Conservation (phyloP, 2,888 invertebrate species). For the Volucella inanis region DNA sequence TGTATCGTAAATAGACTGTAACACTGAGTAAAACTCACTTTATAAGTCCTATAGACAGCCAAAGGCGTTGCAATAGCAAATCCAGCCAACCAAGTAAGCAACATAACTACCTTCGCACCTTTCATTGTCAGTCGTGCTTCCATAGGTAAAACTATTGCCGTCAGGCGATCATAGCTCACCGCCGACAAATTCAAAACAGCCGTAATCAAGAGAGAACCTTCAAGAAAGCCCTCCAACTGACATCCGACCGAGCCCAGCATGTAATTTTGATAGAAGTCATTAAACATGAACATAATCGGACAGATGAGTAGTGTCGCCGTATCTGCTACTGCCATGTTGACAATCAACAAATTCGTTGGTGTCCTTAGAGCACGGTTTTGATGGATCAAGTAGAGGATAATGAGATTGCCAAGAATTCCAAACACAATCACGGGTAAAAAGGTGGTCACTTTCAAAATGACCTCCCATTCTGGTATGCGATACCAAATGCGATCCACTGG, state of each 20-base stretch:
- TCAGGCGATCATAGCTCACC: slow-evolving; percentile 92
- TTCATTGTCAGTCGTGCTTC: slow-evolving; percentile 88
- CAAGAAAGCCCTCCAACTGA: slow-evolving; percentile 89
- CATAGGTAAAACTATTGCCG: slow-evolving; percentile 89
- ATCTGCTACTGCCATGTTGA: slow-evolving; percentile 90
- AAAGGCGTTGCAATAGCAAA: slow-evolving; percentile 87
- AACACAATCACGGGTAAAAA: slow-evolving; percentile 86
- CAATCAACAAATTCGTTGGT: slow-evolving; percentile 89
- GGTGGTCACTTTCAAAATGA: slow-evolving; percentile 85
- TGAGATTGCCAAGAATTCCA: slow-evolving; percentile 87
- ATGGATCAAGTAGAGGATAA: slow-evolving; percentile 86
- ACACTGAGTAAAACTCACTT: slow-evolving; percentile 81
- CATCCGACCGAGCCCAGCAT: slow-evolving; percentile 89
- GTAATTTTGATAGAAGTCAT: slow-evolving; percentile 91
- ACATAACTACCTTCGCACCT: slow-evolving; percentile 87
- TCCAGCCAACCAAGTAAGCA: slow-evolving; percentile 87
- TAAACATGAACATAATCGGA: slow-evolving; percentile 89
- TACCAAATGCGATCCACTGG: slow-evolving; percentile 87
- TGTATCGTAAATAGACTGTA: background rate
- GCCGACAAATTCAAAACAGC: slow-evolving; percentile 90
- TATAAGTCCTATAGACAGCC: slow-evolving; percentile 86
- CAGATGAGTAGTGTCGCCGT: slow-evolving; percentile 87
- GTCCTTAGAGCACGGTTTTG: slow-evolving; percentile 87
- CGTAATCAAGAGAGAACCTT: slow-evolving; percentile 89
- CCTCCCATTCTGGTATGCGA: slow-evolving; percentile 85